Evolutionary conservation across 2,113 vertebrate genomes (phyloP), one percentile per base, ranked within the genome.

Genomic region (Athene noctua): DNA sequence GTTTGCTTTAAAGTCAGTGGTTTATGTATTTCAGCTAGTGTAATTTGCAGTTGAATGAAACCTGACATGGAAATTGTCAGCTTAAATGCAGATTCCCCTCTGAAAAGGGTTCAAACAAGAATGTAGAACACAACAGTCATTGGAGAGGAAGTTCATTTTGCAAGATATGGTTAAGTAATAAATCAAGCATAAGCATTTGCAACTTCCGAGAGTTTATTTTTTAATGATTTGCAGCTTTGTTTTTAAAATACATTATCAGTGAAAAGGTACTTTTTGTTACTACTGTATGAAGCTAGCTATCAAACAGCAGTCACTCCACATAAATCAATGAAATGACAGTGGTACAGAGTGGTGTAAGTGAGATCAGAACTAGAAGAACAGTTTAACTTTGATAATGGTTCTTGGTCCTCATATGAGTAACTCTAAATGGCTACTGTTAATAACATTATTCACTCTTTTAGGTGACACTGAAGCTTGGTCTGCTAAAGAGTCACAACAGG

Each of bases 21-120:
- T 91, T 95, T 91, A 71, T 77, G 59, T 83, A 74, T 84, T 54
- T 74, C 58, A 92, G 25, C 55, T 63, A 42, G 65, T 36, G 52
- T 86, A 91, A 95, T 88, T 92, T 85, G 67, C 75, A 61, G 77
- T 22, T 94, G 70, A 72, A 88, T 94, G 42, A 77, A 96, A 79
- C 10, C 65, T 96, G 71, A 26, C 51, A 44, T 40, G 52, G 80
- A 87, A 96, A 73, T 58, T 6, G 7, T 92, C 29, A 89, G 27
- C 34, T 95, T 19, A 49, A 15, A 79, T 54, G n/a, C 68, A 62
- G 20, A 74, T 93, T 96, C 93, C 30, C 63, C 67, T 88, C 66
- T 88, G 81, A 79, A 96, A 88, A 86, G 27, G 30, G 4, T 75
- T 95, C 86, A 75, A 90, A 75, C 51, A 47, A 79, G 54, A 85